Evolutionary conservation across 1,140 invertebrate species (phyloP), one percentile per base, ranked within the genome.

Genomic region (Eueides isabella): DNA sequence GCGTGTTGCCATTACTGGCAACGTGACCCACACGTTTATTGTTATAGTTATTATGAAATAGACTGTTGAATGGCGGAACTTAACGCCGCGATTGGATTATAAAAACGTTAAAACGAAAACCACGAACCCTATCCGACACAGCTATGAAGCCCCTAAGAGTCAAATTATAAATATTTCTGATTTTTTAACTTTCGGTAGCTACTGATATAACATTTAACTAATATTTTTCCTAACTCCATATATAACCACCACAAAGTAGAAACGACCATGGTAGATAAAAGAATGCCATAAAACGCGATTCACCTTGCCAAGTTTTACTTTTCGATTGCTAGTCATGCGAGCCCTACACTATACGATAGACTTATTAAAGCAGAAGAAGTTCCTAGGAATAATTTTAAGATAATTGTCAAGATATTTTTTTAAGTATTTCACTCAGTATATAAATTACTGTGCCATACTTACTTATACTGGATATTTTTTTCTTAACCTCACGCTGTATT

Each of bases 291-390:
- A 55, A 55, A 55, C 48, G 48, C 48, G 48, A 55, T 55, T 55
- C 48, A 26, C 48, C 48, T 55, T 55, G 48, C 48, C 48, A 55
- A 55, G 48, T 55, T 55, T 55, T 55, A 26, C 48, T 75, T 74
- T 72, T 77, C 70, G 61, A 65, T 61, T 72, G 30, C 28, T 66
- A 68, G 70, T 62, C 76, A 78, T 78, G 76, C 76, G 73, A 78
- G 73, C 61, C 28, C 61, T 63, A 67, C 35, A 23, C 61, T 63
- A 67, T 44, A 23, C 35, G 4, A 28, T 62, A 75, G 76, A 75
- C 61, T 41, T 74, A 71, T 31, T 7, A 38, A 77, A 2, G 9
- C 2, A 6, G 23, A 55, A 26, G 48, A 55, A 26, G 19, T 11
- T 23, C 11, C 48, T 12, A 4, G 26, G 2, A 23, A 26, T 7